Conservation (phyloP, 2,888 invertebrate genomes). For the Eristalis arbustorum region DNA sequence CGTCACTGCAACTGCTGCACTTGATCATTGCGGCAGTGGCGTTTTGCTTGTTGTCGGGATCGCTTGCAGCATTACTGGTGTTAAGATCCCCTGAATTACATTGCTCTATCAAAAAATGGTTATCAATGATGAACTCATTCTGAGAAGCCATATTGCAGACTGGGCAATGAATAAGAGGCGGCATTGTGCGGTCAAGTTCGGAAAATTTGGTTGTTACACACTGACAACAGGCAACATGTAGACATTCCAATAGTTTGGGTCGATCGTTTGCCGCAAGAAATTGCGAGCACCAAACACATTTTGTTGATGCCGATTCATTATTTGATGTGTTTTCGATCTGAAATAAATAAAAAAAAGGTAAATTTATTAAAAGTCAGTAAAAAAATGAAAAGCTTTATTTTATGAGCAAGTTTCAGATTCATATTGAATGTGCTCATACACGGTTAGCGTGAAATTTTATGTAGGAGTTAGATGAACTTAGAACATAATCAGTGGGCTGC, state of each 20-base stretch:
- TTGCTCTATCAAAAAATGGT: constrained; percentile 89
- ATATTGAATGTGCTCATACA: too few species aligned
- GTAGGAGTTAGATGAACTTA: too few species aligned
- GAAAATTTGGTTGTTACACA: constrained; percentile 87
- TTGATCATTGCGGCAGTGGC: constrained; percentile 78
- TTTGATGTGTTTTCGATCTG: constrained; percentile 63
- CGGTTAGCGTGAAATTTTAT: too few species aligned
- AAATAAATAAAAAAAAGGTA: not conserved
- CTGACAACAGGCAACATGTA: constrained; percentile 90
- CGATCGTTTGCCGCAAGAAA: constrained; percentile 82
- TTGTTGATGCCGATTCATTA: constrained; percentile 78
- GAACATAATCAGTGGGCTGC: too few species aligned
- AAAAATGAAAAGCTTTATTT: too few species aligned
- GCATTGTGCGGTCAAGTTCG: constrained; percentile 79
- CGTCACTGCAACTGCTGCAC: constrained; percentile 94
- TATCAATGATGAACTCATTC: constrained; percentile 88
- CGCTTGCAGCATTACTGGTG: constrained; percentile 72
- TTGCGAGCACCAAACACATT: constrained; percentile 83
- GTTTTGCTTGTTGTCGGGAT: constrained; percentile 74
- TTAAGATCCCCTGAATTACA: constrained; percentile 73
- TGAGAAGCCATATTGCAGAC: constrained; percentile 88
- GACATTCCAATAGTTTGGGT: constrained; percentile 92
- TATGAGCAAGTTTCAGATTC: too few species aligned
- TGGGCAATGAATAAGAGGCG: constrained; percentile 83
- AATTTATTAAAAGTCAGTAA: too few species aligned